phyloP scores from a whole-genome alignment of 2,797 vertebrate genomes.

The Rhinichthys osculus region DNA sequence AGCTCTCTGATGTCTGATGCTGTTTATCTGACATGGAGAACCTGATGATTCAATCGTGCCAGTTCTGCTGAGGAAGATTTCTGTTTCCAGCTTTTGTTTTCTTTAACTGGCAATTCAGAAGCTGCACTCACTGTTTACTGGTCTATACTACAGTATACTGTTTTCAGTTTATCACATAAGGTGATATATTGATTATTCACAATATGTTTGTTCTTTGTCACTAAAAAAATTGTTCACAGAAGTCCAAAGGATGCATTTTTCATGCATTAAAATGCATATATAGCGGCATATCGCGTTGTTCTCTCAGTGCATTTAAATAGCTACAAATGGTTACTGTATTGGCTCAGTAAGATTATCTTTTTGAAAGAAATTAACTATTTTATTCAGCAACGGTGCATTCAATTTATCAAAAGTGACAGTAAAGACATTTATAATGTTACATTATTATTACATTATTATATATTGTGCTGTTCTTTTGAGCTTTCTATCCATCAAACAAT shows the following conservation, averaged over 20 bases:
- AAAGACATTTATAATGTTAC: not conserved
- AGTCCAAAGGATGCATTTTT: not conserved
- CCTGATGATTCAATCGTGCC: not conserved
- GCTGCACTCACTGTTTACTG: not conserved
- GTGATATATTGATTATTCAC: not conserved
- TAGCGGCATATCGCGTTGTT: not conserved
- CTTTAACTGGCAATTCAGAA: not conserved
- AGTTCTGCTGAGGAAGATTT: conserved; percentile 27
- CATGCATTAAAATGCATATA: not conserved
- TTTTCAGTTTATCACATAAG: not conserved
- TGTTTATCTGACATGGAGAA: conserved; percentile 41
- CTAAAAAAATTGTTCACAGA: not conserved
- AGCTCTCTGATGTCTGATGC: conserved; percentile 12
- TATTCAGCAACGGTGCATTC: not conserved
- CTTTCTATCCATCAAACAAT: not conserved
- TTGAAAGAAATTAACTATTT: not conserved
- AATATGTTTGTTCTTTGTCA: not conserved
- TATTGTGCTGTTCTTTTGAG: not conserved
- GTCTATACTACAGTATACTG: not conserved
- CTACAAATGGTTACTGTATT: not conserved
- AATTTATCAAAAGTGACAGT: not conserved
- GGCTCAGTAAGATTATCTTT: not conserved
- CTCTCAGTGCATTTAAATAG: not conserved
- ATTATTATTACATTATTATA: not conserved
- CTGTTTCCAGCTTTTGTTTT: not conserved